Base-by-base conservation (phyloP, 2,113 vertebrate genomes). In the Dendropsophus ebraccatus region DNA sequence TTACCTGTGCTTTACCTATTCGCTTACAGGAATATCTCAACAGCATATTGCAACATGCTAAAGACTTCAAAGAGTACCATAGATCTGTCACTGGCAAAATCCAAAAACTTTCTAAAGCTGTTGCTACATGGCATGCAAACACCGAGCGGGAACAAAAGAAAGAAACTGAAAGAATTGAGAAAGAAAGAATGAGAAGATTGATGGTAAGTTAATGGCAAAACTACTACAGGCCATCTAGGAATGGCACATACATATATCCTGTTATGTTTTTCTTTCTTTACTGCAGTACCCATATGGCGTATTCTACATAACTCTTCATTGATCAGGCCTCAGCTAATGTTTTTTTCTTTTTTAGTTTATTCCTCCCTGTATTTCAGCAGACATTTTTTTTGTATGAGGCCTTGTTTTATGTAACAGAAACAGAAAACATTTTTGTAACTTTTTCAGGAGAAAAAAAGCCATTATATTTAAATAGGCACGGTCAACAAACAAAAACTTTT, bases 11-110 rank as follows among this genome's bases (percentile, higher is more conserved):
- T 13, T 69, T 35, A 19, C 30, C 30, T 35, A 41, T 14, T 41
- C 28, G 41, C 81, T 87, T 90, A 82, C 89, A 99, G 98, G 98
- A 99, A 88, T 99, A 99, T 89, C 95, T 99, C 73, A 99, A 99
- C 87, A 99, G 98, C 81, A 99, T 99, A 83, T 92, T 99, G 75
- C 98, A 99, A 84, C 98, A 99, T 91, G 98, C 98, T 41, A 99
- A 99, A 89, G 98, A 99, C 94, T 99, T 99, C 89, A 99, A 99
- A 78, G 98, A 99, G 62, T 99, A 97, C 83, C 98, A 99, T 88
- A 95, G 98, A 0, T 99, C 98, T 0, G 95, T 99, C 0, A 95
- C 98, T 0, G 98, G 96, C 2, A 99, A 99, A 92, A 97, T 96
- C 78, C 98, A 98, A 92, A 99, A 99, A 80, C 95, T 99, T 75